These are phyloP conservation scores for Limnephilus auricula DNA, from an alignment of 2,888 invertebrate species.

Conservation along the genomic window DNA sequence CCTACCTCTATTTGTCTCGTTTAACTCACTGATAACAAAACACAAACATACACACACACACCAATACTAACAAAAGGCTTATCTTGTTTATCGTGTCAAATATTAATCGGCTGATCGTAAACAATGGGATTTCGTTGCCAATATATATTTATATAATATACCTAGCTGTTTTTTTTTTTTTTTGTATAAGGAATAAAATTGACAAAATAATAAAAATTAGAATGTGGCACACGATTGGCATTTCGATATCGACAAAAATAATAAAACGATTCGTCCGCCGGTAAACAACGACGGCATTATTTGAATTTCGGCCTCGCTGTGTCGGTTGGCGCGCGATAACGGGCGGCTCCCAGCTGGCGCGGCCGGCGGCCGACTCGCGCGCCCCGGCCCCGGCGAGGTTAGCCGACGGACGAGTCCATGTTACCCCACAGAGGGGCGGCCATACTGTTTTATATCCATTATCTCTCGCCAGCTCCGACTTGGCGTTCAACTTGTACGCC, in stretches of 20 bases:
- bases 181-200: neutral
- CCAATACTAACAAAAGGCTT: conserved; percentile 8
- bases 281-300: conserved; percentile 29
- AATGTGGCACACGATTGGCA: neutral
- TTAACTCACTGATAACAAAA: neutral
- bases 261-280: neutral
- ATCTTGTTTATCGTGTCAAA: conserved; percentile 29
- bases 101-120: conserved; percentile 24
- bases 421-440: conserved; percentile 66
- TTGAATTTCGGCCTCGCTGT: conserved; percentile 22
- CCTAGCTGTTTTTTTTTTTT: neutral
- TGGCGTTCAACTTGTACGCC: neutral
- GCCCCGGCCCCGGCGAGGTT: conserved; percentile 71
- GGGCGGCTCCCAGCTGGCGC: conserved; percentile 50
- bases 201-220: neutral
- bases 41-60: neutral
- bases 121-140: neutral
- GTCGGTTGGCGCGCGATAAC: conserved; percentile 47
- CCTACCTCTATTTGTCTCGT: neutral
- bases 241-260: neutral
- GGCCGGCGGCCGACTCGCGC: conserved; percentile 72
- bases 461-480: conserved; percentile 15
- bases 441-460: conserved; percentile 58
- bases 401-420: conserved; percentile 70
- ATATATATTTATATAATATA: neutral